Base-by-base conservation (phyloP, 2,113 vertebrate genomes). In the Neodon shergylaensis region DNA sequence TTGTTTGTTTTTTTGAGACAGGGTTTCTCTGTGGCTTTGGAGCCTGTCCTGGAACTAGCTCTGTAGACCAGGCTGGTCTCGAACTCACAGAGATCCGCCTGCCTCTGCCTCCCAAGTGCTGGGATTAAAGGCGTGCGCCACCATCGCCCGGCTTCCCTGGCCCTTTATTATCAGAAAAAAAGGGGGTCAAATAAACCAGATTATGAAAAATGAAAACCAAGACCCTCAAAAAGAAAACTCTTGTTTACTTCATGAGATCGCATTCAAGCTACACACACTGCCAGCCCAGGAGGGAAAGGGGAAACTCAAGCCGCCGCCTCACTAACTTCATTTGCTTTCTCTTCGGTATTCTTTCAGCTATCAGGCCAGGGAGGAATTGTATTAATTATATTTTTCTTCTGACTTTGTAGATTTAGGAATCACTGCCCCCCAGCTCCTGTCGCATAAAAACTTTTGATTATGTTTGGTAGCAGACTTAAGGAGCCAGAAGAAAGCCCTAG, bases 151-250 rank as follows among this genome's bases (percentile, higher is more conserved):
- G n/a, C n/a, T n/a, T 81, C 7, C 22, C 61, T 92, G 85, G 85
- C 58, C 36, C 0, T 61, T 90, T 74, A 76, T 92, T 95, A 92
- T 96, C 82, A 97, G 92, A 95, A 95, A 95, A 95, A 92, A 88
- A 93, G 94, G 96, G 94, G 94, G 84, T 93, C 96, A 96, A 95
- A 95, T 92, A 92, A 97, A 97, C 78, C 14, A 92, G 58, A 89
- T 95, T 63, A 73, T 96, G 94, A 97, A 97, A 97, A 98, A 91
- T 88, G 86, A 94, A 97, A 96, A 94, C 77, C 54, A 28, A 97
- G 95, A 92, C 82, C 68, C 76, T 77, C 90, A 94, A 85, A 96
- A 94, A 72, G 76, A 95, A 88, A 96, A 95, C 52, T 58, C 42
- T 26, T 83, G 66, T 90, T 96, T 92, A 22, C 84, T 54, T 87